Conservation (phyloP, 2,113 vertebrate species). For the Colinus virginianus region DNA sequence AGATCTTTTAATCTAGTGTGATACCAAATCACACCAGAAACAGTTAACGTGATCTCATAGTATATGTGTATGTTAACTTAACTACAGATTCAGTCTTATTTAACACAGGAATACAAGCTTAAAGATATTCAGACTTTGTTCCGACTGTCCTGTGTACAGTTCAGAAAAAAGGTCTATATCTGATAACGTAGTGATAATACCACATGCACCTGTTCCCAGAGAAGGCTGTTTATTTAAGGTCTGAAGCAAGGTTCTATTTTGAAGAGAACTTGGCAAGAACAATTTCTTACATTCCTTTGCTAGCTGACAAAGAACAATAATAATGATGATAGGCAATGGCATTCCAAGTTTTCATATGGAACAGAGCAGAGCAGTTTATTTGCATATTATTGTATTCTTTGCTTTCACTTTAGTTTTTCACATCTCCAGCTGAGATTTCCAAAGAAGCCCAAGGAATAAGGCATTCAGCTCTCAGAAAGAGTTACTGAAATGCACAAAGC, state of each 20-base stretch:
- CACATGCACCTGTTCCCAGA: conserved; percentile 34
- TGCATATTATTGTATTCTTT: not conserved
- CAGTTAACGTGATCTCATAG: not conserved
- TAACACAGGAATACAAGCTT: not conserved
- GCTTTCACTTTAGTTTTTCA: not conserved
- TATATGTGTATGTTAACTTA: not conserved
- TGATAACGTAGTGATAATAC: not conserved
- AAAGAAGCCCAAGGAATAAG: not conserved
- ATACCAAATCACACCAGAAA: not conserved
- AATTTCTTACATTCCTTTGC: conserved; percentile 21
- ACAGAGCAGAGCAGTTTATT: not conserved
- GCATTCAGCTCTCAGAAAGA: not conserved
- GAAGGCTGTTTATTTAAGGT: conserved; percentile 36
- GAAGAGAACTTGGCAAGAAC: conserved; percentile 26
- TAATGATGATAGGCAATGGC: not conserved
- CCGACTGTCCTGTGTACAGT: not conserved
- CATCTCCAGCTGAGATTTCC: not conserved
- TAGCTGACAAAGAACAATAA: not conserved
- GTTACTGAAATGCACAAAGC: not conserved
- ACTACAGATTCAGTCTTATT: not conserved
- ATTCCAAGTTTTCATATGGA: conserved; percentile 30
- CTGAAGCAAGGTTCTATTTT: conserved; percentile 15
- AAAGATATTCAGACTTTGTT: not conserved
- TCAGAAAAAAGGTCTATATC: not conserved
- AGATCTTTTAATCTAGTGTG: not conserved